A percentile compares a stretch with the other conserved stretches of the same genome.
Evolutionary conservation across 1,140 invertebrate species (phyloP).

Genomic region (Plectus sambesii): DNA sequence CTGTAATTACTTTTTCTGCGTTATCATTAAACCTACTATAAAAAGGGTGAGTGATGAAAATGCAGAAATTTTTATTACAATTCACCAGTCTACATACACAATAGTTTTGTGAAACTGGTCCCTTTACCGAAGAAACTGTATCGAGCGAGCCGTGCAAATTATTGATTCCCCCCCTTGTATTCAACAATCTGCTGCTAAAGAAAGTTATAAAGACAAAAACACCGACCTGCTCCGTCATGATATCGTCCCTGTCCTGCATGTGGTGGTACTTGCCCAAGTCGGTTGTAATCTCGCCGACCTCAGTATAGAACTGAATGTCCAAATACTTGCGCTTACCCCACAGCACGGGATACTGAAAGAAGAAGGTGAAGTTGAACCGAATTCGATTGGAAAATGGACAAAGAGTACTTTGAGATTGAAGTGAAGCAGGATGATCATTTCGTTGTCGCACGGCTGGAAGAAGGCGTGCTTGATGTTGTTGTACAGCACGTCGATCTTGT

Average conservation of each 20-base stretch:
- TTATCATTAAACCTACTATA: background rate
- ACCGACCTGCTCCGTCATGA: slow-evolving; percentile 78
- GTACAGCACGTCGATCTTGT: slow-evolving; percentile 97
- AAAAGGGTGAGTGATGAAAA: background rate
- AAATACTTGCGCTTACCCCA: slow-evolving; percentile 98
- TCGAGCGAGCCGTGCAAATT: too few species aligned
- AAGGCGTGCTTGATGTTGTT: slow-evolving; percentile 99
- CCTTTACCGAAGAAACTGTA: too few species aligned
- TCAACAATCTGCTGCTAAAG: too few species aligned
- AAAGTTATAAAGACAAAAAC: background rate
- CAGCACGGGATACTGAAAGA: slow-evolving; percentile 77
- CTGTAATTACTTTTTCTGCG: too few species aligned
- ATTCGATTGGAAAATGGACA: background rate
- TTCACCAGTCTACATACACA: too few species aligned
- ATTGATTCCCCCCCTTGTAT: slow-evolving; percentile 10
- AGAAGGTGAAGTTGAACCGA: slow-evolving; percentile 12
- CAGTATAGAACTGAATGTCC: slow-evolving; percentile 98
- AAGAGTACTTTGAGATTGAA: slow-evolving; percentile 77
- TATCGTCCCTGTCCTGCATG: slow-evolving; percentile 97
- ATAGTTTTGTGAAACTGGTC: too few species aligned
- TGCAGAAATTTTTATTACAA: too few species aligned
- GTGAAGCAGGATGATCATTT: slow-evolving; percentile 98
- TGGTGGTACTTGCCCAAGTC: slow-evolving; percentile 98
- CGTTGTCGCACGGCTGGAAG: slow-evolving; percentile 97
- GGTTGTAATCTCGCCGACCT: slow-evolving; percentile 98